Percentiles rank a stretch among this genome's conserved stretches.
These are phyloP conservation scores for rabbit (Oryctolagus cuniculus) DNA, from an alignment of 2,113 vertebrate species.

Conservation along the genomic window mOryCun1.1 NC_091434.1:93705001-93705500, in stretches of 20 bases:
- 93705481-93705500: background rate
- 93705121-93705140: background rate
- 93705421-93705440: background rate
- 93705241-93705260: background rate
- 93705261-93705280: background rate
- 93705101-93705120: background rate
- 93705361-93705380: background rate
- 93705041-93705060: background rate
- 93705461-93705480: constrained; percentile 33
- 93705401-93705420: background rate
- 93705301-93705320: background rate
- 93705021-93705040: background rate
- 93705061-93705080: background rate
- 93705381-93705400: background rate
- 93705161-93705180: background rate
- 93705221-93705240: background rate
- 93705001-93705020: background rate
- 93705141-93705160: background rate
- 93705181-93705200: background rate
- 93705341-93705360: background rate
- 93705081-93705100: background rate
- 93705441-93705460: constrained; percentile 15
- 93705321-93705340: background rate
- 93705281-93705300: background rate
- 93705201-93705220: background rate